Percentiles rank a stretch among this genome's conserved stretches.
Evolutionary conservation across 2,113 vertebrate genomes (phyloP).

Genomic region (Oreochromis niloticus): DNA sequence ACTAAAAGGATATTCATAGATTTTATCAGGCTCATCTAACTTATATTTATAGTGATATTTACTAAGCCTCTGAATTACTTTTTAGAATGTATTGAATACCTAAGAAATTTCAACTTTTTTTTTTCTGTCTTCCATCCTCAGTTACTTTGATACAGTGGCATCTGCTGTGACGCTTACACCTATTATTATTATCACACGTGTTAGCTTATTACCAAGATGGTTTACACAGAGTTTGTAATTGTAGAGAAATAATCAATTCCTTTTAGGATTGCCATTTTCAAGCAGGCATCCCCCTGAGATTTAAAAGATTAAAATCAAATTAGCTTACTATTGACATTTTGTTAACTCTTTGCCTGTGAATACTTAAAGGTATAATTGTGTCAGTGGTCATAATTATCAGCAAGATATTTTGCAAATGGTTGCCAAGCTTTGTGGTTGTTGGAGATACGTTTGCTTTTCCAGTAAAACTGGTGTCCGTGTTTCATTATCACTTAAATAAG

Average conservation of each 20-base stretch:
- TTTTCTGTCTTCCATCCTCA: neutral
- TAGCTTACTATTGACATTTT: neutral
- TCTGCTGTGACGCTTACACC: neutral
- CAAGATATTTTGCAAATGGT: neutral
- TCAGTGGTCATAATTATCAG: neutral
- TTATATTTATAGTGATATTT: no score
- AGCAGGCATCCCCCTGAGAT: neutral
- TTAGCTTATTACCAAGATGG: neutral
- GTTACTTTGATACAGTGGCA: neutral
- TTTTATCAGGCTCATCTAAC: no score
- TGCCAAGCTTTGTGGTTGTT: neutral
- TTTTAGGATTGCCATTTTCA: neutral
- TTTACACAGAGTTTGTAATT: neutral
- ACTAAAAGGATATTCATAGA: no score
- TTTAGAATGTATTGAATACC: no score
- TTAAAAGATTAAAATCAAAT: neutral
- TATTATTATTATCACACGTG: fast-evolving
- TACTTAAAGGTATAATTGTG: neutral
- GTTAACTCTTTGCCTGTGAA: neutral
- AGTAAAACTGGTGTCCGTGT: neutral
- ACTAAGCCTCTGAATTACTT: no score
- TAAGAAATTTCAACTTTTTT: neutral
- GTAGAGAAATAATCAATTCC: neutral
- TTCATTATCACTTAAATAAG: neutral
- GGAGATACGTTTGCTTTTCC: neutral